A percentile compares a stretch with the other conserved stretches of the same genome.
Conservation (phyloP, 2,888 invertebrate genomes). For the Drosophila nr. fundita region DNA sequence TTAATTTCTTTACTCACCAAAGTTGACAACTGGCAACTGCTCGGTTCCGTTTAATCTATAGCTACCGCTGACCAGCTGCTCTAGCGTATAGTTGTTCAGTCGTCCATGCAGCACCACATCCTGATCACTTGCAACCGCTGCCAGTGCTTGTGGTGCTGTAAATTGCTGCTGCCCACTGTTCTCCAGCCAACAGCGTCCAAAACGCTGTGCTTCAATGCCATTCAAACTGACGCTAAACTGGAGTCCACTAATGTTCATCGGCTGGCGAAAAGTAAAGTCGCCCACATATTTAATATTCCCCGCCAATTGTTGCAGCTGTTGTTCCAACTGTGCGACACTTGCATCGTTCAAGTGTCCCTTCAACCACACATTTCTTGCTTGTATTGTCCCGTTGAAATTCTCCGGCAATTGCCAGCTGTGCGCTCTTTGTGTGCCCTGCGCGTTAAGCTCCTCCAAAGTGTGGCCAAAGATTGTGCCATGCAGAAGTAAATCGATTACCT, state of each 20-base stretch:
- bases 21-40: constrained; percentile 84
- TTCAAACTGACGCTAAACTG: constrained; percentile 84
- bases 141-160: constrained; percentile 76
- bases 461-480: constrained; percentile 69
- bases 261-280: constrained; percentile 73
- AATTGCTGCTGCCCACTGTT: constrained; percentile 81
- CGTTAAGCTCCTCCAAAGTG: constrained; percentile 56
- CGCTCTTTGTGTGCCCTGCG: constrained; percentile 51
- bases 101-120: constrained; percentile 75
- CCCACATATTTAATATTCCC: constrained; percentile 82
- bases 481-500: constrained; percentile 66
- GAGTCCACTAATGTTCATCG: constrained; percentile 83
- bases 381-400: constrained; percentile 78
- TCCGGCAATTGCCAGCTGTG: constrained; percentile 58
- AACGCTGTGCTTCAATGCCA: constrained; percentile 83
- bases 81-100: constrained; percentile 85
- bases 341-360: constrained; percentile 74
- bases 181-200: constrained; percentile 85
- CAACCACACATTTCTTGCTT: constrained; percentile 83
- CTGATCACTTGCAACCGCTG: constrained; percentile 50
- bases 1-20: constrained; percentile 77
- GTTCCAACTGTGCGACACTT: constrained; percentile 68
- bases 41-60: constrained; percentile 86
- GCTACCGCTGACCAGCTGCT: constrained; percentile 85
- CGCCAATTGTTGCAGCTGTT: constrained; percentile 72